Evolutionary conservation across 2,888 invertebrate genomes (phyloP).

Genomic region (Euplexia lucipara): DNA sequence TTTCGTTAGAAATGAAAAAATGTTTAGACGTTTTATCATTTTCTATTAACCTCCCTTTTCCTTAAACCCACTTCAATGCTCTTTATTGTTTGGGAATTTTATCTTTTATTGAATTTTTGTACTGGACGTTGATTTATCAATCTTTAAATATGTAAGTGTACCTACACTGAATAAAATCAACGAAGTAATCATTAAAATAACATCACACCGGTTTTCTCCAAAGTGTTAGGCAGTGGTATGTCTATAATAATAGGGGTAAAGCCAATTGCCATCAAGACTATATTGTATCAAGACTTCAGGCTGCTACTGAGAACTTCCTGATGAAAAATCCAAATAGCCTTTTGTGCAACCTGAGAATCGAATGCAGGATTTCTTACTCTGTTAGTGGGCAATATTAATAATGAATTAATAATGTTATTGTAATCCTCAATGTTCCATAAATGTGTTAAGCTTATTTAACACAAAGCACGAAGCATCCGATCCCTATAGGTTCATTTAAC

Average conservation of each 20-base stretch:
- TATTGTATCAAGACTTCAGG: too few species aligned
- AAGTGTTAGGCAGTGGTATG: too few species aligned
- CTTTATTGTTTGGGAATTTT: constrained; percentile 15
- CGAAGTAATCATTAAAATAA: constrained; percentile 12
- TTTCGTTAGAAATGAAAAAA: too few species aligned
- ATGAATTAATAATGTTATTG: neutral
- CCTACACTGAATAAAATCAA: constrained; percentile 17
- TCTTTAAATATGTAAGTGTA: neutral
- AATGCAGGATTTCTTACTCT: too few species aligned
- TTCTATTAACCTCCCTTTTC: neutral
- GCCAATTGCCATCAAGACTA: too few species aligned
- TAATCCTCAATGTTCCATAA: constrained; percentile 4
- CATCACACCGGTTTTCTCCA: too few species aligned
- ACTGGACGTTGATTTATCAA: constrained; percentile 18
- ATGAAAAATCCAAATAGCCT: too few species aligned
- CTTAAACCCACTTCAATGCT: neutral
- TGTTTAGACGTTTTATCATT: neutral
- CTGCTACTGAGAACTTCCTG: too few species aligned
- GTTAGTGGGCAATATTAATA: too few species aligned
- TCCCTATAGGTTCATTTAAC: constrained; percentile 9
- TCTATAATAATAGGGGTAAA: too few species aligned
- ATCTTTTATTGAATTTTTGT: constrained; percentile 1
- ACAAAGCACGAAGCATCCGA: constrained; percentile 12
- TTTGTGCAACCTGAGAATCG: too few species aligned
- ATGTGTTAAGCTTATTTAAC: constrained; percentile 22